Evolutionary conservation across 1,140 invertebrate genomes (phyloP).

Genomic region (Halictus rubicundus): DNA sequence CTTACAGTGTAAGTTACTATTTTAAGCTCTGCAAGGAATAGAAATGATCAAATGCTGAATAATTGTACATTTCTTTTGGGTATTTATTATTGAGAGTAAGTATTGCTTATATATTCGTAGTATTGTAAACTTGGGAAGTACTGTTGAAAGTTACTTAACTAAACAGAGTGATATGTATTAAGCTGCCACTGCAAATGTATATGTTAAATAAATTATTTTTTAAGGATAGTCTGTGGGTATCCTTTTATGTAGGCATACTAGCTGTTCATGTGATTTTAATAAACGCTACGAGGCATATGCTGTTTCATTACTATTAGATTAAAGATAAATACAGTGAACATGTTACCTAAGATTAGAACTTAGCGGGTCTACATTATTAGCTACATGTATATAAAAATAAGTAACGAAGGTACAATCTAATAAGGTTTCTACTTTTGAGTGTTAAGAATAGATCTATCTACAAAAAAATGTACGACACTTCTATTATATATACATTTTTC

Average conservation of each 20-base stretch:
- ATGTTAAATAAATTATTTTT: slow-evolving; percentile 71
- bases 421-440: slow-evolving; percentile 53
- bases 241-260: slow-evolving; percentile 46
- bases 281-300: slow-evolving; percentile 66
- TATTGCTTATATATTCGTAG: slow-evolving; percentile 40
- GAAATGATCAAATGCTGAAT: not conserved
- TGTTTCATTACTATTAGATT: slow-evolving; percentile 57
- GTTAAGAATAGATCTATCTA: slow-evolving; percentile 64
- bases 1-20: not conserved
- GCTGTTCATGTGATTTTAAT: slow-evolving; percentile 52
- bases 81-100: slow-evolving; percentile 62
- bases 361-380: slow-evolving; percentile 41
- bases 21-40: not conserved
- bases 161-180: slow-evolving; percentile 62
- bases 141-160: slow-evolving; percentile 58
- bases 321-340: slow-evolving; percentile 56
- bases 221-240: slow-evolving; percentile 38
- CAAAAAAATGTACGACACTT: slow-evolving; percentile 50
- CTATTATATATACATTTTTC: slow-evolving; percentile 55
- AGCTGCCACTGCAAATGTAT: slow-evolving; percentile 68
- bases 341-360: slow-evolving; percentile 47
- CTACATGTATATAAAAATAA: slow-evolving; percentile 57
- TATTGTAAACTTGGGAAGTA: slow-evolving; percentile 53
- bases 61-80: slow-evolving; percentile 29
- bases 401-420: slow-evolving; percentile 53